phyloP scores from a whole-genome alignment of 2,113 vertebrate genomes.

The Sminthopsis crassicaudata region DNA sequence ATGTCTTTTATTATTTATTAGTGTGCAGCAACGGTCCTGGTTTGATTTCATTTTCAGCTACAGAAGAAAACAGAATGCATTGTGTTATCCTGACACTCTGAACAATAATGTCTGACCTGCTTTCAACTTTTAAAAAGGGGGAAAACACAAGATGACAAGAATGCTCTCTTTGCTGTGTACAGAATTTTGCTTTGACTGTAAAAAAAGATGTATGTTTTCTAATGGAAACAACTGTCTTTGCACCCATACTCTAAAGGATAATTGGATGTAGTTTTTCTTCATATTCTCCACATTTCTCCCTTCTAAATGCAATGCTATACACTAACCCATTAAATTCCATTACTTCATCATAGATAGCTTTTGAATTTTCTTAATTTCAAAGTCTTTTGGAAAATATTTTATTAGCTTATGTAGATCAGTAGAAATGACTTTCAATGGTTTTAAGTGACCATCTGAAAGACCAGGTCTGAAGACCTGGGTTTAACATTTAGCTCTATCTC shows the following conservation, averaged over 20 bases:
- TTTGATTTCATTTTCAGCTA: slow-evolving; percentile 39
- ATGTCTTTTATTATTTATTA: slow-evolving; percentile 19
- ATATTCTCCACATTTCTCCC: neutral
- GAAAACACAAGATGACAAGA: slow-evolving; percentile 29
- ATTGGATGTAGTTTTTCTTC: neutral
- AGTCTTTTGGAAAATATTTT: neutral
- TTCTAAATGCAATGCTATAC: neutral
- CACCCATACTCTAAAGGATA: slow-evolving; percentile 21
- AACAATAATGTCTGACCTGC: slow-evolving; percentile 40
- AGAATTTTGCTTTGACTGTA: slow-evolving; percentile 23
- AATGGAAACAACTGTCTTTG: slow-evolving; percentile 13
- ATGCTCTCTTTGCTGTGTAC: slow-evolving; percentile 26
- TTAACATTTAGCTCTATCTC: neutral
- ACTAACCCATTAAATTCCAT: neutral
- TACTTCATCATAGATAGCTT: neutral
- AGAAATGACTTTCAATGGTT: neutral
- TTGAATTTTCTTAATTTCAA: neutral
- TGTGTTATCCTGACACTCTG: slow-evolving; percentile 17
- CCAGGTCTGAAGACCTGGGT: neutral
- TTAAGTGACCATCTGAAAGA: neutral
- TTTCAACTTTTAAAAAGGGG: slow-evolving; percentile 51
- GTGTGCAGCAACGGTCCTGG: neutral
- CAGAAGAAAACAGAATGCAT: slow-evolving; percentile 33
- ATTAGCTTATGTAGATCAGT: neutral
- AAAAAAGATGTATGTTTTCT: slow-evolving; percentile 41